phyloP scores from a whole-genome alignment of 2,888 invertebrate genomes.

The Tinea pellionella region DNA sequence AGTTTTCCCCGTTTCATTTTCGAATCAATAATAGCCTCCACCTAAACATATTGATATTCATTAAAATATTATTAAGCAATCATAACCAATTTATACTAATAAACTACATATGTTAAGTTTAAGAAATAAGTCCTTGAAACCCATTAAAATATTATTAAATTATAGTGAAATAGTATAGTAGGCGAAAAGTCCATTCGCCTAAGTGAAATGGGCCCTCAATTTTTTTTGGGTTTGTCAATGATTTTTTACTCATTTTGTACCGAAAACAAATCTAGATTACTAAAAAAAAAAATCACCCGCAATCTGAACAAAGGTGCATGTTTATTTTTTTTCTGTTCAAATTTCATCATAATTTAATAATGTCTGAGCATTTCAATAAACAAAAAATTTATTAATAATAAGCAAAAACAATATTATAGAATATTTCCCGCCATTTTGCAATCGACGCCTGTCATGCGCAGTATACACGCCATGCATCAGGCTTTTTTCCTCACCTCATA shows the following conservation, averaged over 20 bases:
- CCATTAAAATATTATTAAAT: too few relatives aligned
- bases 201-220: too few relatives aligned
- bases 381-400: not conserved
- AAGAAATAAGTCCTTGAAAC: too few relatives aligned
- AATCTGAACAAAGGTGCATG: too few relatives aligned
- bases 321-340: too few relatives aligned
- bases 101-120: not conserved
- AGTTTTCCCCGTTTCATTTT: constrained; percentile 75
- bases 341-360: too few relatives aligned
- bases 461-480: not conserved
- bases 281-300: too few relatives aligned
- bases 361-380: not conserved
- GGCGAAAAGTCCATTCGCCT: too few relatives aligned
- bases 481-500: constrained; percentile 54
- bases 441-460: not conserved
- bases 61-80: not conserved
- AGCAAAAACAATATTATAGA: not conserved
- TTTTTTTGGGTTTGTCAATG: too few relatives aligned
- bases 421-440: not conserved
- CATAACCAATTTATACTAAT: constrained; percentile 12
- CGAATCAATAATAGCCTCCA: constrained; percentile 77
- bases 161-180: too few relatives aligned
- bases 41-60: constrained; percentile 56
- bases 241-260: too few relatives aligned
- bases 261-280: too few relatives aligned